Evolutionary conservation across 30 jellyfish, hydroid and myxozoan genomes (phyloP), one percentile per base, ranked within the genome.

Genomic region (Catostylus mosaicus): DNA sequence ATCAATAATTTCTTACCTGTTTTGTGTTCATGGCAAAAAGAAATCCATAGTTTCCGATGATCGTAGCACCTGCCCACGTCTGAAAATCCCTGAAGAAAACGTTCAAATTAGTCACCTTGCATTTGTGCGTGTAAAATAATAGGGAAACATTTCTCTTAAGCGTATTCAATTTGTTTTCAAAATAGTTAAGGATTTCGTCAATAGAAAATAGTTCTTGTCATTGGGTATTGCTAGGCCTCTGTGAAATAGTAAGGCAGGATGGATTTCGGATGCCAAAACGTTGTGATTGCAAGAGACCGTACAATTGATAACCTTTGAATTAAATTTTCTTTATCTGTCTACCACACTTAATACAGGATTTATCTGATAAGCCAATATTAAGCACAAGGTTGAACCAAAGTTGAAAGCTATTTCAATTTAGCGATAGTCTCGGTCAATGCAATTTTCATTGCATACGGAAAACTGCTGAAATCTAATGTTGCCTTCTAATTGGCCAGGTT

Each of bases 1-100:
- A 81, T 81, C 64, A 81, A 81, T 81, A 65, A 81, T 81, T 81
- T 54, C 91, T 66, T 24, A 69, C 67, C 32, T 32, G 78, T 72
- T 77, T 77, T 77, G 77, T 57, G 57, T 38, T 30, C 35, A 33
- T 9, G 84, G 57, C 52, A 48, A 51, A 72, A 72, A 31, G 60
- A 48, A n/a, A 72, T 45, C 34, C 84, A 33, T 52, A n/a, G 70
- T 37, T 51, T 72, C 47, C 38, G 72, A 48, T 24, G 70, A 33
- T 33, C 65, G 33, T 23, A 36, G 59, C 80, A 68, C 80, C 80
- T 68, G 80, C 80, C 18, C 64, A 43, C 22, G 80, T 68, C 80
- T 68, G 80, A 43, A 65, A 68, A 27, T 43, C 80, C 36, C 65
- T 36, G 12, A 18, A 68, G 80, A 68, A 68, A 33, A 18, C 65